Conservation (phyloP, 2,888 invertebrate species). For the Epinotia bilunana region DNA sequence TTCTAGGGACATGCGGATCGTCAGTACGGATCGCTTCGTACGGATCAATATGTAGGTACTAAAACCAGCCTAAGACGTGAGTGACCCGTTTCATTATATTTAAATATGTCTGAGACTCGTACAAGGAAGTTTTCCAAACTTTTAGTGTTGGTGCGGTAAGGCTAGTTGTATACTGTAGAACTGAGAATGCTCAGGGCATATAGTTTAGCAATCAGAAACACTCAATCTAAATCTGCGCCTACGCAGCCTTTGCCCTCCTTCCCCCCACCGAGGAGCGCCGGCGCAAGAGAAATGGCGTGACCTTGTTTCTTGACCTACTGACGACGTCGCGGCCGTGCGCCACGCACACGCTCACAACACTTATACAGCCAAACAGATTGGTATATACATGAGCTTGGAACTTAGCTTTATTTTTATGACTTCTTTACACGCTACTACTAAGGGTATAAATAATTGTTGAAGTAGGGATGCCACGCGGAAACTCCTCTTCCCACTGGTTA, state of each 20-base stretch:
- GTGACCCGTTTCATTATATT: too few species aligned
- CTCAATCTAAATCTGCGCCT: slow-evolving; percentile 48
- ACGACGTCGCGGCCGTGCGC: slow-evolving; percentile 79
- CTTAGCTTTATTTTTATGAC: slow-evolving; percentile 27
- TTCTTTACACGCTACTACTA: slow-evolving; percentile 7
- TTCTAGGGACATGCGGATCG: too few species aligned
- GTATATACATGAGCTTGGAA: slow-evolving; percentile 7
- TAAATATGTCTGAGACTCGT: too few species aligned
- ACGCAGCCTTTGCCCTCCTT: slow-evolving; percentile 55
- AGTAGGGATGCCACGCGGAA: background rate
- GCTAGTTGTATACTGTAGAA: background rate
- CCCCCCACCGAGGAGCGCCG: slow-evolving; percentile 47
- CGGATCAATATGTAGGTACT: too few species aligned
- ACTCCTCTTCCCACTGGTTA: background rate
- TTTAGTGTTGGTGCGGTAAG: background rate
- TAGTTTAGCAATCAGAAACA: slow-evolving; percentile 41
- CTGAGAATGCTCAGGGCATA: background rate
- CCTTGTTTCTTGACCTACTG: slow-evolving; percentile 83
- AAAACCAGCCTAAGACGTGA: too few species aligned
- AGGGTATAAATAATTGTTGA: background rate
- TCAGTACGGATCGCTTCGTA: too few species aligned
- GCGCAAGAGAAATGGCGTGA: slow-evolving; percentile 77
- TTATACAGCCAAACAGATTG: slow-evolving; percentile 44
- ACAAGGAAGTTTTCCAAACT: too few species aligned
- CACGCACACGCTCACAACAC: slow-evolving; percentile 50